Base-by-base conservation (phyloP, 2,113 vertebrate species). In the Ornithorhynchus anatinus region DNA sequence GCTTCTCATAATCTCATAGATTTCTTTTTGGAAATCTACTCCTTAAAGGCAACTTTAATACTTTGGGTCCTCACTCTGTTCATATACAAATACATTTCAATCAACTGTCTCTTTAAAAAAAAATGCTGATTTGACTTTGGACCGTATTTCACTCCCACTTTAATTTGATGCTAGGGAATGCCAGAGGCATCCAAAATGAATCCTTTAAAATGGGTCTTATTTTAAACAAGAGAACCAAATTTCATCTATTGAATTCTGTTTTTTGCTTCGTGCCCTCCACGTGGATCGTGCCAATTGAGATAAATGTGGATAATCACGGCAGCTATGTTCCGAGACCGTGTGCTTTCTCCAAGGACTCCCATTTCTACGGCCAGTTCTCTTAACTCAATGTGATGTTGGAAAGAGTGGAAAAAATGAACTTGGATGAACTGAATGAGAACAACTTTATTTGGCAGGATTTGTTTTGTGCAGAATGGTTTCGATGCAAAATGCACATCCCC, bases 341-440 rank as follows among this genome's bases (percentile, higher is more conserved):
- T 76, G 68, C 39, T 14, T 52, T 59, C 53, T 82, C 56, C n/a
- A 43, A 15, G 65, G 12, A 36, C 19, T 67, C 7, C 38, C 10
- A 39, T 47, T 44, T 61, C 23, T 72, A 53, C 17, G 73, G 23
- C 23, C 2, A 72, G 19, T 69, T 61, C 35, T 64, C 69, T 56
- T 69, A 72, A 69, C 0, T 1, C 73, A 10, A 16, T n/a, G n/a
- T 66, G 25, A 5, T 51, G 52, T 27, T 74, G 74, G 77, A 51
- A 9, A 53, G 45, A 50, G 9, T 62, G 29, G 44, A 72, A n/a
- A 3, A 75, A 80, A 75, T 20, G 0, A 40, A 66, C n/a, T 66
- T 47, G 64, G 40, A 7, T 31, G 22, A 69, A 54, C 43, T 67
- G 50, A 78, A 75, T 68, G 54, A 56, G 22, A 82, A 80, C 69